phyloP scores from a whole-genome alignment of 2,797 vertebrate species.

The Galaxias olidus region DNA sequence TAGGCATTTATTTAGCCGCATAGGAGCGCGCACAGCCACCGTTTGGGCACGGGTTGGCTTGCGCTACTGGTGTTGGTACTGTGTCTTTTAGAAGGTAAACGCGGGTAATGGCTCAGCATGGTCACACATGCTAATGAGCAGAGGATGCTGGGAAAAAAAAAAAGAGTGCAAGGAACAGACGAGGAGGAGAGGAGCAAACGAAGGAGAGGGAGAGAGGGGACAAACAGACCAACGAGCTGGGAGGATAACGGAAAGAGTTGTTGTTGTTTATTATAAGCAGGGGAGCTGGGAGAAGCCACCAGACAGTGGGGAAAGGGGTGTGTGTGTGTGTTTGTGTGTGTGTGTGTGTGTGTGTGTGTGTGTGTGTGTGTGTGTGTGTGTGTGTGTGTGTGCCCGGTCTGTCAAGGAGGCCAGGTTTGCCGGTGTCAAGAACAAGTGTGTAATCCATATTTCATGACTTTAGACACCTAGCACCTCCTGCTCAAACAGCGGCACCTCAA shows the following conservation, averaged over 20 bases:
- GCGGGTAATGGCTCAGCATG: slow-evolving; percentile 22
- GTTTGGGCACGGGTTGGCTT: slow-evolving; percentile 1
- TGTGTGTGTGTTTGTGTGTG: background rate
- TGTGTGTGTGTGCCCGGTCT: background rate
- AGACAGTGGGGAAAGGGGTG: no score
- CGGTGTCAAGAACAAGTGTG: slow-evolving; percentile 21
- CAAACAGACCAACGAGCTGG: slow-evolving; percentile 29
- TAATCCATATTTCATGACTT: slow-evolving; percentile 46
- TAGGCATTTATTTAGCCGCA: slow-evolving; percentile 18
- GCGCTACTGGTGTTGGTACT: background rate
- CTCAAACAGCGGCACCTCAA: slow-evolving; percentile 28
- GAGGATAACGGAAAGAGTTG: slow-evolving; percentile 19
- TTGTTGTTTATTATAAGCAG: slow-evolving; percentile 34
- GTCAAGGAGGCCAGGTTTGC: slow-evolving; percentile 15
- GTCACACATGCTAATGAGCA: slow-evolving; percentile 27
- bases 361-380: background rate
- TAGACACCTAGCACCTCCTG: slow-evolving; percentile 31
- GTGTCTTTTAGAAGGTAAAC: slow-evolving; percentile 13
- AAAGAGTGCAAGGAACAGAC: slow-evolving; percentile 1
- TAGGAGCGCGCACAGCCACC: slow-evolving; percentile 1
- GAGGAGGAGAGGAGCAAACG: slow-evolving; percentile 24
- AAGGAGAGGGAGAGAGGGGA: slow-evolving; percentile 38
- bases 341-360: background rate
- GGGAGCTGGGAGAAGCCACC: background rate
- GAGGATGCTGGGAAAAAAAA: slow-evolving; percentile 22